Evolutionary conservation across 2,113 vertebrate genomes (phyloP), one percentile per base, ranked within the genome.

Genomic region (Anguilla rostrata): DNA sequence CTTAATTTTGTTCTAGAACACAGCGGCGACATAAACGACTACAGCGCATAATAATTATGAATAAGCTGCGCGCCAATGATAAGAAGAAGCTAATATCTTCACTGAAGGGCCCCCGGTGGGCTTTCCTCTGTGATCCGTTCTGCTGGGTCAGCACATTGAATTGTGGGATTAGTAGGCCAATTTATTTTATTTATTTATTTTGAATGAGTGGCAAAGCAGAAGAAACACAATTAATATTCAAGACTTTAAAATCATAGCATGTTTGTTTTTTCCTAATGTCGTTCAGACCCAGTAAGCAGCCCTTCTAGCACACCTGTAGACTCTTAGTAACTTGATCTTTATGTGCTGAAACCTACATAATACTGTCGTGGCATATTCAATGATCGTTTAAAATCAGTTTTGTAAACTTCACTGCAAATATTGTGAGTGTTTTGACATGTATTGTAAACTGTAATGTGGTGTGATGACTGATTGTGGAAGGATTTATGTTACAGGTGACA

Each of bases 91-190:
- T 41, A 1, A 34, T 29, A 20, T 40, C 46, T 57, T 83, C 12
- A n/a, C n/a, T 39, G 14, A 39, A 56, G 49, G 3, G 83, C 56
- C 39, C 34, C 3, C 39, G 8, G 40, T 12, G 20, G 29, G 43
- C 39, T 26, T 12, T 22, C n/a, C 18, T 63, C 34, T 83, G 26
- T 20, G 26, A 7, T 8, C 2, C 9, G 56, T 39, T 34, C 16
- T 40, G 82, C 49, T 63, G 82, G 53, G 82, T 60, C 82, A 83
- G 82, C 49, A 83, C 53, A 18, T 22, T 63, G 29, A 39, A 84
- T n/a, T 20, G 20, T 39, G 57, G 83, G 83, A 84, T 40, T 84
- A 53, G 20, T 49, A 49, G 18, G 66, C 66, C n/a, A 8, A 46
- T 53, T 53, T 14, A 53, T 53, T 75, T 75, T 75, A 29, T 75